Evolutionary conservation across 23 tunicate species (phyloP).

Genomic region (Styela clava): DNA sequence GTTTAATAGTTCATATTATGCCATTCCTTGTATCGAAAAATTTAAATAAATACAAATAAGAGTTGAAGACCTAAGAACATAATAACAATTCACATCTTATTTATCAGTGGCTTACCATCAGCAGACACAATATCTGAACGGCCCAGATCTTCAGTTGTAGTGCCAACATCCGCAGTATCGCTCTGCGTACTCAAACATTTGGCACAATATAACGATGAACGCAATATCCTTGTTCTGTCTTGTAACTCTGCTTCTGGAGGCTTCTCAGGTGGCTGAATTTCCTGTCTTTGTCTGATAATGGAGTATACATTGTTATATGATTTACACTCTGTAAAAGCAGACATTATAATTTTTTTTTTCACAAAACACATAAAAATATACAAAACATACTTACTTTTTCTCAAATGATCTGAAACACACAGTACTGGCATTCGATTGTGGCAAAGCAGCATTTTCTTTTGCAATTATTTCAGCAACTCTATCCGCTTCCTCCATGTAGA

Average conservation of each 20-base stretch:
- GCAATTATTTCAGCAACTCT: constrained; percentile 34
- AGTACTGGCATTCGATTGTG: constrained; percentile 2
- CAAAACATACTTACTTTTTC: neutral
- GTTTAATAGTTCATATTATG: no score
- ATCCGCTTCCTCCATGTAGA: constrained; percentile 51
- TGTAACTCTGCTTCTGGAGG: constrained; percentile 2
- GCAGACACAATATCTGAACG: neutral
- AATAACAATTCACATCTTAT: no score
- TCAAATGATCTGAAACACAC: neutral
- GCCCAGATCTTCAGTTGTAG: constrained; percentile 19
- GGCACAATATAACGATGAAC: constrained; percentile 13
- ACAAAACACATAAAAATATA: no score
- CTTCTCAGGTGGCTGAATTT: constrained; percentile 2
- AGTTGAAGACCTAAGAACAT: no score
- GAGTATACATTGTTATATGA: neutral
- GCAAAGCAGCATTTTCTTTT: constrained; percentile 34
- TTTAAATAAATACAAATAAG: no score
- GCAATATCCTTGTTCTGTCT: neutral
- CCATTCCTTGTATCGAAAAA: no score
- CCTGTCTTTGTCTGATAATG: neutral
- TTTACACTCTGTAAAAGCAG: no score
- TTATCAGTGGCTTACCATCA: no score
- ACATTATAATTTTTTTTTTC: no score
- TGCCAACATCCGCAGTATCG: constrained; percentile 14
- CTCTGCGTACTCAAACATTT: constrained; percentile 14